These are phyloP conservation scores for Chydorus sphaericus DNA, from an alignment of 2,888 invertebrate species.

Conservation along the genomic window DNA sequence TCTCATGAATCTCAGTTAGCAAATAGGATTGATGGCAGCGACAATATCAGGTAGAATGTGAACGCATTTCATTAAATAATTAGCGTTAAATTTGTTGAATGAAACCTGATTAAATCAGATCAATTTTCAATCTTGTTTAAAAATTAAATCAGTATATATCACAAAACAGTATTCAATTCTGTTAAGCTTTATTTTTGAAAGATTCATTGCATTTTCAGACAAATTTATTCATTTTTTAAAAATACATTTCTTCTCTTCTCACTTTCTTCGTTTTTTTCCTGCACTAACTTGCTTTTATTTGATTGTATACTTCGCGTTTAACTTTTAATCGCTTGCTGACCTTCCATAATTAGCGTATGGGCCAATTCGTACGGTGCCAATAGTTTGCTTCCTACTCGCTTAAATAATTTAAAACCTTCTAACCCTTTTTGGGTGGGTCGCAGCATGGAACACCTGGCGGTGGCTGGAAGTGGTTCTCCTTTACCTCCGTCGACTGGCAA, in stretches of 20 bases:
- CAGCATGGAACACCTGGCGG: conserved; percentile 26
- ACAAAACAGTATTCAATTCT: too few relatives aligned
- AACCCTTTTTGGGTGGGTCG: conserved; percentile 23
- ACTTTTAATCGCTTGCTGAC: neutral
- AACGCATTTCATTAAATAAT: too few relatives aligned
- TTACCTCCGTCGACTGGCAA: neutral
- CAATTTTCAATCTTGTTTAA: too few relatives aligned
- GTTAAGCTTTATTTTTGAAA: too few relatives aligned
- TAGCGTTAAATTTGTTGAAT: too few relatives aligned
- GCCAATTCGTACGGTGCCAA: too few relatives aligned
- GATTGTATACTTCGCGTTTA: neutral
- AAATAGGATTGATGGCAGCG: conserved; percentile 37
- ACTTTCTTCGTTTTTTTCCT: neutral
- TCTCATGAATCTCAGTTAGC: conserved; percentile 82
- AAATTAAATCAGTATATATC: too few relatives aligned
- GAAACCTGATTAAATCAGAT: too few relatives aligned
- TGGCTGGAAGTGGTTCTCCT: conserved; percentile 22
- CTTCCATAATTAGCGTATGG: too few relatives aligned
- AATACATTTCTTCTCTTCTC: conserved; percentile 23
- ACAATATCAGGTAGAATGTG: conserved; percentile 14
- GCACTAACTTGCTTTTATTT: neutral
- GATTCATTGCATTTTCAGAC: too few relatives aligned
- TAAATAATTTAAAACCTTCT: conserved; percentile 6
- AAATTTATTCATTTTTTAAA: too few relatives aligned
- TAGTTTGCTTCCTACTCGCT: conserved; percentile 6